Conservation (phyloP, 2,888 invertebrate genomes). For the Tyria jacobaeae region DNA sequence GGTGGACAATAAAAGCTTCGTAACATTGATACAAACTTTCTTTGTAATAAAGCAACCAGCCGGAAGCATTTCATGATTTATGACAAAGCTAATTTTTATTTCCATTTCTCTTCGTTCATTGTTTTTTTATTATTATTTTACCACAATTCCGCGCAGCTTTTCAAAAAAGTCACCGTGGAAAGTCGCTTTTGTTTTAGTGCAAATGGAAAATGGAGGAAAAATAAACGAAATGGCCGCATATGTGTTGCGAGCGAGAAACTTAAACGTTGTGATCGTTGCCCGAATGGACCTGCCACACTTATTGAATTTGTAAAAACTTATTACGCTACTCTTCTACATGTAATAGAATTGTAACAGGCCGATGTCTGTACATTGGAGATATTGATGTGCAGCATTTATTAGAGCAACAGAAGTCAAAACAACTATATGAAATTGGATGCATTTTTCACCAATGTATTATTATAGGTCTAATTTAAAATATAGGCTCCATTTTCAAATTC, state of each 20-base stretch:
- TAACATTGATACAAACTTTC: conserved; percentile 79
- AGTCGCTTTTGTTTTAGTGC: conserved; percentile 81
- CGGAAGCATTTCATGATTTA: conserved; percentile 84
- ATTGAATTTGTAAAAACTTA: conserved; percentile 9
- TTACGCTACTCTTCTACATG: neutral
- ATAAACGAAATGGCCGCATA: conserved; percentile 76
- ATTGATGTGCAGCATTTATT: too few species aligned
- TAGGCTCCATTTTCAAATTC: too few species aligned
- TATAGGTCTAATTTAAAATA: too few species aligned
- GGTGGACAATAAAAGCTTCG: conserved; percentile 66
- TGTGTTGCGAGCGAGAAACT: conserved; percentile 69
- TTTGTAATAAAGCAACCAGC: conserved; percentile 77
- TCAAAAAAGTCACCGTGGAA: conserved; percentile 79
- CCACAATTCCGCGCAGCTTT: conserved; percentile 80
- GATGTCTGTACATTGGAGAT: too few species aligned
- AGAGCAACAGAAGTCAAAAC: too few species aligned
- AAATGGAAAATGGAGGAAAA: conserved; percentile 79
- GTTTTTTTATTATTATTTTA: conserved; percentile 76
- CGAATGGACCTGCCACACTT: conserved; percentile 38
- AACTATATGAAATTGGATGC: too few species aligned
- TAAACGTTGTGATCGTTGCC: conserved; percentile 63
- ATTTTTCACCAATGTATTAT: too few species aligned
- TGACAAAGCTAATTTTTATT: conserved; percentile 85
- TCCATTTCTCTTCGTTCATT: conserved; percentile 80
- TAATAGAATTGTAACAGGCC: too few species aligned